phyloP scores from a whole-genome alignment of 2,113 vertebrate genomes.

The Microcebus ravelobensis region DNA sequence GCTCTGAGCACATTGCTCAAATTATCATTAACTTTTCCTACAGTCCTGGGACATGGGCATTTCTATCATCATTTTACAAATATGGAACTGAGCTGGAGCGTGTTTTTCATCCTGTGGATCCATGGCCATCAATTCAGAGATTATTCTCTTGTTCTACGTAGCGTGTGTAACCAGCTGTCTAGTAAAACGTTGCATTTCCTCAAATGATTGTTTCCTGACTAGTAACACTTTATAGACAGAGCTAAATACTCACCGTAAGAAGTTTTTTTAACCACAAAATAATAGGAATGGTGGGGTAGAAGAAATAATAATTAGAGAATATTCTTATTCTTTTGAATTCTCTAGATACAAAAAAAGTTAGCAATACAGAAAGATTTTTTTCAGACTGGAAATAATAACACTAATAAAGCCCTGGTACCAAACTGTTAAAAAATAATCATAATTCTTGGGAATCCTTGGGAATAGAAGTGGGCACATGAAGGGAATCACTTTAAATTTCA shows the following conservation, averaged over 20 bases:
- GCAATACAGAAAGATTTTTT: neutral
- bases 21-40: neutral
- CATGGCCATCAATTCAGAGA: neutral
- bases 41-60: neutral
- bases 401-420: neutral
- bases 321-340: neutral
- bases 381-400: neutral
- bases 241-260: neutral
- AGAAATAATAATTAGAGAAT: neutral
- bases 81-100: neutral
- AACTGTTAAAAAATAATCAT: neutral
- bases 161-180: neutral
- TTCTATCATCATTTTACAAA: neutral
- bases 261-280: neutral
- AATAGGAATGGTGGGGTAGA: neutral
- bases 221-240: neutral
- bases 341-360: neutral
- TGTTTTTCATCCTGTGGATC: neutral
- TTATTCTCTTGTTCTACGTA: neutral
- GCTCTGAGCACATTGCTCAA: neutral
- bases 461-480: neutral
- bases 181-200: neutral
- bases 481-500: slow-evolving; percentile 19
- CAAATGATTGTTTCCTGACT: neutral
- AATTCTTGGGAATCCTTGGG: neutral